phyloP scores from a whole-genome alignment of 1,140 invertebrate species.

The Dendrolimus kikuchii region DNA sequence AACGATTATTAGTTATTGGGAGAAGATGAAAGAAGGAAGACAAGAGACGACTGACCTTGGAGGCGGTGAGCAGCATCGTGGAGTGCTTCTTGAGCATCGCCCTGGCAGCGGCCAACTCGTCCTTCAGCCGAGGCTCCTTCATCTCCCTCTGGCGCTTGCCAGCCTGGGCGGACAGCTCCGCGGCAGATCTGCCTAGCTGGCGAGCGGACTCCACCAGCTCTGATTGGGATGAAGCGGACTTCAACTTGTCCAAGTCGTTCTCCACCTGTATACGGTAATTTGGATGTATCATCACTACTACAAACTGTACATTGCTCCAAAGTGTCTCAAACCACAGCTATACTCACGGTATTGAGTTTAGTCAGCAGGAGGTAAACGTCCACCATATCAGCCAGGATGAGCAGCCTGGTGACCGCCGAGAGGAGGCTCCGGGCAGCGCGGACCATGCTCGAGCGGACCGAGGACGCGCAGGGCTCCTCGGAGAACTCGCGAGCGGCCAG shows the following conservation, averaged over 20 bases:
- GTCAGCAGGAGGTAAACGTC: slow-evolving; percentile 95
- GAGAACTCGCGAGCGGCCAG: slow-evolving; percentile 95
- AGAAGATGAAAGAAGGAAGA: background rate
- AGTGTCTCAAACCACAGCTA: slow-evolving; percentile 68
- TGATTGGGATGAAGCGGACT: slow-evolving; percentile 93
- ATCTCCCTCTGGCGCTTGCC: slow-evolving; percentile 95
- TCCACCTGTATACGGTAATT: slow-evolving; percentile 75
- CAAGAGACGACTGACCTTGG: slow-evolving; percentile 75
- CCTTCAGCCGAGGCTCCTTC: slow-evolving; percentile 93
- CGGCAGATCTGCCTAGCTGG: slow-evolving; percentile 86
- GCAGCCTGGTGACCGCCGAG: slow-evolving; percentile 92
- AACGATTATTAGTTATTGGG: too few species aligned
- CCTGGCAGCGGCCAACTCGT: slow-evolving; percentile 97
- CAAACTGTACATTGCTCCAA: background rate
- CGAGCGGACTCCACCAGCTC: slow-evolving; percentile 94
- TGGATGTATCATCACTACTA: too few species aligned
- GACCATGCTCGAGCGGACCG: slow-evolving; percentile 96
- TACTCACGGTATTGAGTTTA: slow-evolving; percentile 84
- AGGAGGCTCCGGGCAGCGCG: slow-evolving; percentile 92
- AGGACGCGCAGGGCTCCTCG: slow-evolving; percentile 95
- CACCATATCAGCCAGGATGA: slow-evolving; percentile 98
- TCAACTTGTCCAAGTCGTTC: slow-evolving; percentile 93
- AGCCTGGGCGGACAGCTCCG: slow-evolving; percentile 93
- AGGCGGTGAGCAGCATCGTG: slow-evolving; percentile 97
- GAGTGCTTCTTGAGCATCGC: slow-evolving; percentile 98